phyloP scores from a whole-genome alignment of 2,113 vertebrate species.

The Anser cygnoides region DNA sequence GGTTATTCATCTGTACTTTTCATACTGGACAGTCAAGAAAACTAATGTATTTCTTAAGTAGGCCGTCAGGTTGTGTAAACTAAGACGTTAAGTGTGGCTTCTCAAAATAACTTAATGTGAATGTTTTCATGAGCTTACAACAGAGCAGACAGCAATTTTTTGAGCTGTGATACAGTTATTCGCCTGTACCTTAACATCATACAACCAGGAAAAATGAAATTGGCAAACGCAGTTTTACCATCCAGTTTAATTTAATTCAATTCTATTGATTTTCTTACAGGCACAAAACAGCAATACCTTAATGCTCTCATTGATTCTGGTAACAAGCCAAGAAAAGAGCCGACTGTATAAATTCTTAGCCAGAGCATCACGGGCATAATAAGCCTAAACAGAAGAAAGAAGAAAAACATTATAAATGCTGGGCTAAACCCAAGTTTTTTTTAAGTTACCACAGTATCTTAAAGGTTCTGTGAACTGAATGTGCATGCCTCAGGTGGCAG shows the following conservation, averaged over 20 bases:
- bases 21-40: neutral
- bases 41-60: neutral
- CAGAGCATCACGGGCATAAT: slow-evolving; percentile 95
- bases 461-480: neutral
- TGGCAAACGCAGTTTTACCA: neutral
- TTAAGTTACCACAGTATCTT: accelerated
- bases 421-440: neutral
- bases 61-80: neutral
- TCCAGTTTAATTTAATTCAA: neutral
- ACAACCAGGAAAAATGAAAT: neutral
- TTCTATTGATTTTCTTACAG: neutral
- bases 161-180: neutral
- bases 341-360: slow-evolving; percentile 98
- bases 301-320: slow-evolving; percentile 97
- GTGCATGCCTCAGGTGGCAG: neutral
- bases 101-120: neutral
- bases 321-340: slow-evolving; percentile 95
- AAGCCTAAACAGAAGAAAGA: slow-evolving; percentile 82
- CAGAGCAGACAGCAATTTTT: neutral
- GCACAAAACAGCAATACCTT: slow-evolving; percentile 80
- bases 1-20: neutral
- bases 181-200: neutral
- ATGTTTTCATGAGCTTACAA: neutral
- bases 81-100: neutral
- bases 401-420: neutral